phyloP scores from a whole-genome alignment of 2,888 invertebrate genomes.

The Synanthedon myopaeformis region DNA sequence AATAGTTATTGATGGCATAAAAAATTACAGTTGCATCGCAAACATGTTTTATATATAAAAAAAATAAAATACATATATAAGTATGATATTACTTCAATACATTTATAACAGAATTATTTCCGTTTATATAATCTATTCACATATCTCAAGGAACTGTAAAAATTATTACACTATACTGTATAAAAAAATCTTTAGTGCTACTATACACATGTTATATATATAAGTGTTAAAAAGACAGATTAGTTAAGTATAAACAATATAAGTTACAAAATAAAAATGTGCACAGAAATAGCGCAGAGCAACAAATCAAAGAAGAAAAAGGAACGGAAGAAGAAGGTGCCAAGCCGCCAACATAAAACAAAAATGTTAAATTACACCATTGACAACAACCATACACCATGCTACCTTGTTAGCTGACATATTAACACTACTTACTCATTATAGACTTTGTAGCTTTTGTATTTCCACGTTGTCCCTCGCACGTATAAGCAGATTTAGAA shows the following conservation, averaged over 20 bases:
- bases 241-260: conserved; percentile 18
- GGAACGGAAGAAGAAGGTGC: conserved; percentile 26
- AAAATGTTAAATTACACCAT: conserved; percentile 18
- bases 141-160: too few species aligned
- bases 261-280: conserved; percentile 22
- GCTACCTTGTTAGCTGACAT: conserved; percentile 55
- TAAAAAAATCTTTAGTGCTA: background rate
- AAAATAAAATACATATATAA: too few species aligned
- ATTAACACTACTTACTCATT: conserved; percentile 46
- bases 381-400: conserved; percentile 58
- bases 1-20: too few species aligned
- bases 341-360: conserved; percentile 34
- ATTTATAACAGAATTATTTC: too few species aligned
- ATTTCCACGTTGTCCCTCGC: conserved; percentile 37
- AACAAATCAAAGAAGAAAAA: conserved; percentile 48
- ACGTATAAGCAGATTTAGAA: conserved; percentile 33
- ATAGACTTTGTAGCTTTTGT: conserved; percentile 24
- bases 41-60: too few species aligned
- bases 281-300: conserved; percentile 43
- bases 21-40: too few species aligned
- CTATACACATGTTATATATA: background rate
- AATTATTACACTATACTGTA: too few species aligned
- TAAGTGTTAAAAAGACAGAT: conserved; percentile 8
- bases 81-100: too few species aligned
- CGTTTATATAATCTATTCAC: too few species aligned